Percentiles rank a stretch among this genome's conserved stretches.
Evolutionary conservation across 2,113 vertebrate species (phyloP).

Genomic region (Takifugu flavidus): DNA sequence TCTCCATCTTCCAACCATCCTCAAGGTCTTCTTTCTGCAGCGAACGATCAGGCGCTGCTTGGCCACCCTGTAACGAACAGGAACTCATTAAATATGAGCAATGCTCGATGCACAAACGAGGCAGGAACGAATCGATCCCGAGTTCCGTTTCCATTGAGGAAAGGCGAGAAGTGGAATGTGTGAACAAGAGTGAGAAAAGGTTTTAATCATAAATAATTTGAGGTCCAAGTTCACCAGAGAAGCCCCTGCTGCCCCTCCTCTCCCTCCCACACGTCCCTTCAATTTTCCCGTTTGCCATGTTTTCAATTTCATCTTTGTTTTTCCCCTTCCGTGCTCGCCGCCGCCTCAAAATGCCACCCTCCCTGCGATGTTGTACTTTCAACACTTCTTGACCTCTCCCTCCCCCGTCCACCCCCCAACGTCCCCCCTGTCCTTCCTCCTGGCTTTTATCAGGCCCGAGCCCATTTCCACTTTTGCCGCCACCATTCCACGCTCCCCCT

Average conservation of each 20-base stretch:
- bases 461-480: slow-evolving; percentile 45
- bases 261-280: slow-evolving; percentile 32
- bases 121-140: slow-evolving; percentile 52
- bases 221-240: slow-evolving; percentile 20
- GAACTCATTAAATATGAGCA: slow-evolving; percentile 4
- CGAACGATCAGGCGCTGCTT: slow-evolving; percentile 32
- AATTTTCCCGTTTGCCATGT: slow-evolving; percentile 6
- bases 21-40: slow-evolving; percentile 36
- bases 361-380: slow-evolving; percentile 1
- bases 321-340: not conserved
- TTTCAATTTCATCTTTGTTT: slow-evolving; percentile 42
- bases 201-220: slow-evolving; percentile 57
- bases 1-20: slow-evolving; percentile 40
- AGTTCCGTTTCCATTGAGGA: slow-evolving; percentile 52
- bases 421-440: not conserved
- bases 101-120: slow-evolving; percentile 4
- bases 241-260: slow-evolving; percentile 25
- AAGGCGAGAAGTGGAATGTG: slow-evolving; percentile 48
- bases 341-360: slow-evolving; percentile 14
- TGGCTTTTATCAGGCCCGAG: slow-evolving; percentile 21
- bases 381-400: slow-evolving; percentile 13
- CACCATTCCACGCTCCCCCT: slow-evolving; percentile 42
- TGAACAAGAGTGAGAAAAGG: slow-evolving; percentile 31
- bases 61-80: slow-evolving; percentile 21
- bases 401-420: slow-evolving; percentile 1